Evolutionary conservation across 2,797 vertebrate species (phyloP), one percentile per base, ranked within the genome.

Genomic region (Pteronotus mesoamericanus): DNA sequence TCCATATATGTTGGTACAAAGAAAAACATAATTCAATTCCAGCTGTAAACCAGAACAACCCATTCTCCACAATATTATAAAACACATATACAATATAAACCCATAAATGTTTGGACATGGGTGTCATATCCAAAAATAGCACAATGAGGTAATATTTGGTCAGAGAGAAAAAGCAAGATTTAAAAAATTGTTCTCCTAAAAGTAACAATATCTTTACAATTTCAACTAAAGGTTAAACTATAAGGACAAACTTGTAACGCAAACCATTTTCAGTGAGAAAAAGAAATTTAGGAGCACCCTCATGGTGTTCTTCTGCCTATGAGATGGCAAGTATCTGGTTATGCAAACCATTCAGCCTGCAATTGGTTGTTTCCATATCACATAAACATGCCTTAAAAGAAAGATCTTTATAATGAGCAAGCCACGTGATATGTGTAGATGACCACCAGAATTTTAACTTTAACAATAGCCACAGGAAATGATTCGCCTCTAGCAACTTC

Each of bases 11-110:
- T 37, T 95, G 69, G 22, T 92, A 22, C 69, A 97, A 97, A 64
- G 75, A 82, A 85, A 93, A 92, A 37, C 5, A 75, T 55, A 86
- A 95, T 87, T 94, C 92, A 95, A 98, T 89, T 97, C 61, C 66
- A 94, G 42, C 92, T 94, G 59, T 59, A 95, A 78, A 19, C 34
- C 9, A 92, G 57, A 97, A 85, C 72, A 97, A 96, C n/a, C 34
- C 51, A 95, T 53, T 95, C 55, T 78, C 57, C 34, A 86, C 74
- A 86, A 92, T 57, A 85, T 82, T 15, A 86, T 61, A 92, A 64
- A 96, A 93, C 32, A 69, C 11, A 66, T 87, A 55, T 53, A 61
- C 2, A 82, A 93, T 61, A 86, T 72, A 94, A 96, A 83, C 1
- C 10, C 51, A 79, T 74, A 93, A 84, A 89, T 42, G 39, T 15